Percentiles rank a stretch among this genome's conserved stretches.
Evolutionary conservation across 2,113 vertebrate genomes (phyloP).

Genomic region (Dicerorhinus sumatrensis): DNA sequence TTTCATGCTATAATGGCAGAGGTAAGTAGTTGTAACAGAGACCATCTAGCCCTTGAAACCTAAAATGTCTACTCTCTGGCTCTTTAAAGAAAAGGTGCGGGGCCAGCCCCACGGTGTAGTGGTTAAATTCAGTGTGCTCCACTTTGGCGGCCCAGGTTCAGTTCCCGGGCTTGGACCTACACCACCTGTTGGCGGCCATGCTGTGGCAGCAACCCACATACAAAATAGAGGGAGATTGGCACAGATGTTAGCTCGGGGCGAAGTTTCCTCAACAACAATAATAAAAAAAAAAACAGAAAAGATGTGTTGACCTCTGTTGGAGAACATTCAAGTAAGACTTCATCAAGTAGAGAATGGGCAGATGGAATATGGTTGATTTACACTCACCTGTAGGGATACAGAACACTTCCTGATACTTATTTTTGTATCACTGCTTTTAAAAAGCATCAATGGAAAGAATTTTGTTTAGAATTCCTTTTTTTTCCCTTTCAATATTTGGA

Average conservation of each 20-base stretch:
- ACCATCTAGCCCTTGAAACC: background rate
- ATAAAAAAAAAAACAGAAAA: background rate
- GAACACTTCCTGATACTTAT: background rate
- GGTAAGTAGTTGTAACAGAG: background rate
- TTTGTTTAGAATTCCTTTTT: background rate
- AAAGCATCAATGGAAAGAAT: slow-evolving; percentile 28
- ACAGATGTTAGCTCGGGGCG: too few relatives aligned
- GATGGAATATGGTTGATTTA: background rate
- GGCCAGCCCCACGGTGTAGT: too few relatives aligned
- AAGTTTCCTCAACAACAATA: too few relatives aligned
- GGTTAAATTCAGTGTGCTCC: too few relatives aligned
- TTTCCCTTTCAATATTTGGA: background rate
- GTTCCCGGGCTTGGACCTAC: too few relatives aligned
- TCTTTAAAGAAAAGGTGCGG: background rate
- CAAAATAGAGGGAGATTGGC: too few relatives aligned
- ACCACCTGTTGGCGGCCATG: too few relatives aligned
- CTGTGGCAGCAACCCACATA: too few relatives aligned
- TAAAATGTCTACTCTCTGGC: background rate
- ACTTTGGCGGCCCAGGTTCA: too few relatives aligned
- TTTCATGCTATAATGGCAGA: background rate
- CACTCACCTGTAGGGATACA: background rate
- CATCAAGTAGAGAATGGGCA: background rate
- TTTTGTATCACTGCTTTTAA: slow-evolving; percentile 1
- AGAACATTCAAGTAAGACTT: slow-evolving; percentile 8
- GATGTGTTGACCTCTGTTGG: background rate